These are phyloP conservation scores for Archips xylosteana DNA, from an alignment of 2,888 invertebrate genomes.

Conservation along the genomic window DNA sequence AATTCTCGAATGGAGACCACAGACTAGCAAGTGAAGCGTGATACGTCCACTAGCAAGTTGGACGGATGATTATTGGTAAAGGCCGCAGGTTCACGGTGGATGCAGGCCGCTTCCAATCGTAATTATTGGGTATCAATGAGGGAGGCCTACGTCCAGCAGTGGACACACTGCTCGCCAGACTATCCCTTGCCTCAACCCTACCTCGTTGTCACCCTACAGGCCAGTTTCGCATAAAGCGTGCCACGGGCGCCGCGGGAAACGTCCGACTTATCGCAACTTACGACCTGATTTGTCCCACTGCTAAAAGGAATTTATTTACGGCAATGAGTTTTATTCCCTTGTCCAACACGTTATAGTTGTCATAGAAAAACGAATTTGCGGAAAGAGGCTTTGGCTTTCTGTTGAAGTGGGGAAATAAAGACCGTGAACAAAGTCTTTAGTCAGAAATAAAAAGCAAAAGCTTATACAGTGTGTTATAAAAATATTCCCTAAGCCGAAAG, in stretches of 20 bases:
- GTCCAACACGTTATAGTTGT: conserved; percentile 2
- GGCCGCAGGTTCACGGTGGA: no score
- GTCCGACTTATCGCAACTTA: conserved; percentile 46
- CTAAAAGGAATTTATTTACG: conserved; percentile 39
- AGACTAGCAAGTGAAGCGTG: no score
- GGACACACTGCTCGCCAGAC: no score
- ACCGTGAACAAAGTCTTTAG: no score
- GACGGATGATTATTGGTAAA: no score
- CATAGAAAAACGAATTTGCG: conserved; percentile 7
- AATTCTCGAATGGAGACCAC: no score
- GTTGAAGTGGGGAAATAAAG: neutral
- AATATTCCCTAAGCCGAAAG: no score
- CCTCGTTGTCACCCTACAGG: conserved; percentile 28
- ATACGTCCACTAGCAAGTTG: no score
- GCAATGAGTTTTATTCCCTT: conserved; percentile 35
- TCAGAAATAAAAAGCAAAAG: neutral
- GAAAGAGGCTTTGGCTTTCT: neutral
- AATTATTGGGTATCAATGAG: no score
- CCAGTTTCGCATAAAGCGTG: conserved; percentile 37
- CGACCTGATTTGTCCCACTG: conserved; percentile 32
- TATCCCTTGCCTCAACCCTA: neutral
- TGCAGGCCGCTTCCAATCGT: no score
- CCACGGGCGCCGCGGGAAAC: conserved; percentile 43
- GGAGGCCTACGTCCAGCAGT: no score
- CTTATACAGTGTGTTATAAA: no score